Evolutionary conservation across 2,888 invertebrate species (phyloP), one percentile per base, ranked within the genome.

Genomic region (Xestia xanthographa): DNA sequence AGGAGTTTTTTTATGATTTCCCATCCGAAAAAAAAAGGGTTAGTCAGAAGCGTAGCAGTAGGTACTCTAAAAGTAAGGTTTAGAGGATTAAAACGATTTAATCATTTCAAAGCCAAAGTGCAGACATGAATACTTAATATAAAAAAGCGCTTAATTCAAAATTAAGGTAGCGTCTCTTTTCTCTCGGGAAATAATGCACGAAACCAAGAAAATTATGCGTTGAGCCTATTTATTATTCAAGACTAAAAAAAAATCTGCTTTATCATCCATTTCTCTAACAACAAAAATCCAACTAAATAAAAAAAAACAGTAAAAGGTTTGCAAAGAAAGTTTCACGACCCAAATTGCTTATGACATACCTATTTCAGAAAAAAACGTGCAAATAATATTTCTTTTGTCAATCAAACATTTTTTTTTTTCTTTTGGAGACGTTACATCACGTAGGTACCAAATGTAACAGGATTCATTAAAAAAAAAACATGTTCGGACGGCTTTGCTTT

Each of bases 401-500:
- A 9, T 26, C 45, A 45, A n/a, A 12, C 38, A 0, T 4, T 20
- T 29, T 26, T 20, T 29, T 26, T 48, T 38, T 26, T 20, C 26
- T 14, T 68, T 43, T 56, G 6, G 8, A 48, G 20, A 50, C 34
- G 34, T 69, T 26, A 50, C 8, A 22, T 68, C 17, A 17, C 50
- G 5, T 11, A 22, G 43, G 3, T 2, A 76, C n/a, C n/a, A 76
- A 26, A 14, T 26, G n/a, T 45, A 38, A 60, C 2, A 43, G 34
- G 8, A 48, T 80, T 80, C 29, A 53, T 38, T 34, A 43, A 43
- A 62, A 29, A 48, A 53, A 50, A 67, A 8, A 78, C 6, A 58
- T 53, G 0, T 63, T 45, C 11, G 2, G 2, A 22, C 0, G 26
- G 12, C 17, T 65, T 17, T 17, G 2, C n/a, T 63, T 50, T 50